Evolutionary conservation across 2,797 vertebrate genomes (phyloP).

Genomic region (Calcarius lapponicus): DNA sequence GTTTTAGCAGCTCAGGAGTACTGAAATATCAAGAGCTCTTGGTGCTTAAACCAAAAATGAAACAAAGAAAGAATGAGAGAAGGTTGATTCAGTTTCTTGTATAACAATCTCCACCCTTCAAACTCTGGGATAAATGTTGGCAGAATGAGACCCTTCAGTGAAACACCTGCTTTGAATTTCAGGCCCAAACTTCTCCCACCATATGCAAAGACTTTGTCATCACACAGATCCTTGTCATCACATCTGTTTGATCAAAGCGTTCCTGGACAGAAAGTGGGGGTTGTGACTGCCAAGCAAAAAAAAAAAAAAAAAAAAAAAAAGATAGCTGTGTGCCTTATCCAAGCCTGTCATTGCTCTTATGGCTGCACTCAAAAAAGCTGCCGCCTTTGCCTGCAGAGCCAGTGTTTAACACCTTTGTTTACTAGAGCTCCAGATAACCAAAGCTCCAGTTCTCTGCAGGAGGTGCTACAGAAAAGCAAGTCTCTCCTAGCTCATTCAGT

Average conservation of each 20-base stretch:
- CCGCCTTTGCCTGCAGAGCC: not conserved
- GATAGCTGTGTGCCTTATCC: not conserved
- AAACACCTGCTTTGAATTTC: constrained; percentile 39
- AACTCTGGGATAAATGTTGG: not conserved
- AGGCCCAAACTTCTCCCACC: constrained; percentile 49
- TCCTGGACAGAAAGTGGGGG: constrained; percentile 41
- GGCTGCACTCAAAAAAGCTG: not conserved
- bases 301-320: not conserved
- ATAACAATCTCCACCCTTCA: not conserved
- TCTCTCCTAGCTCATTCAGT: not conserved
- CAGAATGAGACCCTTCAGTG: constrained; percentile 14
- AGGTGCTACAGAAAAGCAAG: not conserved
- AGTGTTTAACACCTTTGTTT: constrained; percentile 34
- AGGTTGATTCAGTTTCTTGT: not conserved
- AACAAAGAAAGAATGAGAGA: not conserved
- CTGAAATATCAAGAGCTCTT: not conserved
- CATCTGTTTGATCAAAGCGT: constrained; percentile 50
- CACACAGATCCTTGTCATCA: constrained; percentile 37
- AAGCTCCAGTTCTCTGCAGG: not conserved
- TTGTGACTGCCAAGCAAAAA: not conserved
- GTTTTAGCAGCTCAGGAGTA: not conserved
- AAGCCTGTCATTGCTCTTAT: not conserved
- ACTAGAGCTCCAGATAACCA: not conserved
- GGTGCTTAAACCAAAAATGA: not conserved
- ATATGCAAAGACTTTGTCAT: constrained; percentile 43